Conservation (phyloP, 2,797 vertebrate genomes). For the Chrosomus eos region DNA sequence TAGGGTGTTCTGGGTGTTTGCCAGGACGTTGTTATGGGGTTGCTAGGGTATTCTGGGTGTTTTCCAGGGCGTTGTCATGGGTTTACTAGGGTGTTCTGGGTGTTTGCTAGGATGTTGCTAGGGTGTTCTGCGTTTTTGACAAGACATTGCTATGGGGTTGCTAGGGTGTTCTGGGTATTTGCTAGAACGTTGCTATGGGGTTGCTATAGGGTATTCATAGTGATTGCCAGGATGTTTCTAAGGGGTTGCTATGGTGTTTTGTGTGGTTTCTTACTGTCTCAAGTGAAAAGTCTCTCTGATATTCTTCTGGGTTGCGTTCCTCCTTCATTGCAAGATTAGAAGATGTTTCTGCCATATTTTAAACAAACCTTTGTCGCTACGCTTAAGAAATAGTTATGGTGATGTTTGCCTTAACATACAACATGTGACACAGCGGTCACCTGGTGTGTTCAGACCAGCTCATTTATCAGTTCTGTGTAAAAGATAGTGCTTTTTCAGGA, state of each 20-base stretch:
- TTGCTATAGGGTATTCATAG: not conserved
- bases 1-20: not conserved
- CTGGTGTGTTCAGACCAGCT: constrained; percentile 40
- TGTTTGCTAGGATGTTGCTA: not conserved
- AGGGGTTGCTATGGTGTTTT: not conserved
- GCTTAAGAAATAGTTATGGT: not conserved
- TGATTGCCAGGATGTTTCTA: not conserved
- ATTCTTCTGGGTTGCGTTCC: not conserved
- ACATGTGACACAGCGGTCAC: not conserved
- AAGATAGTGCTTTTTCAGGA: not conserved
- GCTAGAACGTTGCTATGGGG: not conserved
- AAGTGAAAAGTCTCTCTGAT: not conserved
- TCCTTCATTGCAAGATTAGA: not conserved
- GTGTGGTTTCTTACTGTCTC: not conserved
- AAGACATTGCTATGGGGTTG: not conserved
- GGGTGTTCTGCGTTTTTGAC: not conserved
- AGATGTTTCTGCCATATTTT: not conserved
- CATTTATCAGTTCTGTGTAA: constrained; percentile 29
- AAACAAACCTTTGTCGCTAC: not conserved
- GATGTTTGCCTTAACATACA: not conserved
- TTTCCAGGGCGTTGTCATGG: rapidly evolving
- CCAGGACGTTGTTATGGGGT: rapidly evolving
- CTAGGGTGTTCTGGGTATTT: not conserved
- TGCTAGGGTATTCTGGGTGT: too few species aligned
- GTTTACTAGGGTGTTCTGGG: not conserved